Percentiles rank a stretch among this genome's conserved stretches.
Evolutionary conservation across 2,113 vertebrate species (phyloP).

Genomic region (Dromas ardeola): DNA sequence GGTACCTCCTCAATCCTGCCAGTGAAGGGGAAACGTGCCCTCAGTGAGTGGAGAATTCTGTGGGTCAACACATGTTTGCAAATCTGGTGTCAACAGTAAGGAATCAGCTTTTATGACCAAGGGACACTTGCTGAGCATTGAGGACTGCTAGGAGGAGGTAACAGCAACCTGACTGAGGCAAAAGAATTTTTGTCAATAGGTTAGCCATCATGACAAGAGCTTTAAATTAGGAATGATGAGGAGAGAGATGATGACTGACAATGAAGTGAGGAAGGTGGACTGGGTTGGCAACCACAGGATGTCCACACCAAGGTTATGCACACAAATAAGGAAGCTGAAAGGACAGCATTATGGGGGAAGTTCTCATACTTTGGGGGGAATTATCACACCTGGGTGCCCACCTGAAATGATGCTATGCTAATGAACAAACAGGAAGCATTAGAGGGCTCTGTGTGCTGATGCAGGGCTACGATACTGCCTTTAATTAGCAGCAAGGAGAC

Average conservation of each 20-base stretch:
- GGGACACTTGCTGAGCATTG: not conserved
- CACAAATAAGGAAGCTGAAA: not conserved
- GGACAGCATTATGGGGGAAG: not conserved
- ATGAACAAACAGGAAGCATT: not conserved
- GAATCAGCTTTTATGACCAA: not conserved
- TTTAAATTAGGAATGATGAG: not conserved
- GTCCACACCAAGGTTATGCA: not conserved
- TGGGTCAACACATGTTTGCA: not conserved
- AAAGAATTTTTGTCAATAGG: not conserved
- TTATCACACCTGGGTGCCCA: not conserved
- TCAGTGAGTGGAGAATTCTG: not conserved
- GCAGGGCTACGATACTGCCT: not conserved
- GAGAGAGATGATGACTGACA: not conserved
- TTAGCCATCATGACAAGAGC: not conserved
- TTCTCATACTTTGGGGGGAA: not conserved
- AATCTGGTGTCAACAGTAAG: not conserved
- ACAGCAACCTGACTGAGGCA: not conserved
- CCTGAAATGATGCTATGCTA: not conserved
- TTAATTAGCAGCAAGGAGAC: not conserved
- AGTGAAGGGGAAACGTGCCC: not conserved
- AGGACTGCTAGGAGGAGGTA: not conserved
- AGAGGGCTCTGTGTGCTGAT: not conserved
- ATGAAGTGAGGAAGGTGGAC: not conserved
- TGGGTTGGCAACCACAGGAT: not conserved
- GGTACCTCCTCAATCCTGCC: not conserved